These are phyloP conservation scores for Chymomyza procnemis DNA, from an alignment of 2,888 invertebrate species.

Conservation along the genomic window DNA sequence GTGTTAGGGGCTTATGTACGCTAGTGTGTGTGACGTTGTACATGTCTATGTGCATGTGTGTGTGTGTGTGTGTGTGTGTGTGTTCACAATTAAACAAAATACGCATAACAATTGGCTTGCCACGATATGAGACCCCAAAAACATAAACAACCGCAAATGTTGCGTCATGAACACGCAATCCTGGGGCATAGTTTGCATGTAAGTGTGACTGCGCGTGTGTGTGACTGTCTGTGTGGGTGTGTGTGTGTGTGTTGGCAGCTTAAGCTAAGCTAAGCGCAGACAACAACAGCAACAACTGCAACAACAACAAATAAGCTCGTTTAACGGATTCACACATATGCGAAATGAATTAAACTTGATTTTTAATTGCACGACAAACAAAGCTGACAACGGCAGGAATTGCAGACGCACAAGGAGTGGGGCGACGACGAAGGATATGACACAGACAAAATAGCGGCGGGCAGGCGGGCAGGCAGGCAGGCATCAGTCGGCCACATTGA, in stretches of 20 bases:
- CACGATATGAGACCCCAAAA: conserved; percentile 65
- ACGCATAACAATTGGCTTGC: conserved; percentile 66
- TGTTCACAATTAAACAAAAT: conserved; percentile 63
- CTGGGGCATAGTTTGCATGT: neutral
- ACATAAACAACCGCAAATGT: conserved; percentile 68
- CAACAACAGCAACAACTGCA: neutral
- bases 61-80: conserved; percentile 25
- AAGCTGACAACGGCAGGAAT: neutral
- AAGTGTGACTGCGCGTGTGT: neutral
- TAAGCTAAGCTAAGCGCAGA: neutral
- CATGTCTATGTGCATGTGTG: neutral
- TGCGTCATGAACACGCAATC: conserved; percentile 65
- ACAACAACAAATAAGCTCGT: neutral
- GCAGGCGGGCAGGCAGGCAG: no score
- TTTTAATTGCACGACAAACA: conserved; percentile 25
- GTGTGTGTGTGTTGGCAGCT: neutral
- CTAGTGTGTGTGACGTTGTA: neutral
- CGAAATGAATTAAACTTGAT: conserved; percentile 21
- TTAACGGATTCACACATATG: conserved; percentile 7
- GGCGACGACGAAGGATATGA: neutral
- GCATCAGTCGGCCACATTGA: neutral
- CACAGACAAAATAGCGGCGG: neutral
- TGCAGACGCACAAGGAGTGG: neutral
- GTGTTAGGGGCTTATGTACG: conserved; percentile 8
- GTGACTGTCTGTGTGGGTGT: neutral